Base-by-base conservation (phyloP, 2,888 invertebrate species). In the Cecidostiba fungosa region DNA sequence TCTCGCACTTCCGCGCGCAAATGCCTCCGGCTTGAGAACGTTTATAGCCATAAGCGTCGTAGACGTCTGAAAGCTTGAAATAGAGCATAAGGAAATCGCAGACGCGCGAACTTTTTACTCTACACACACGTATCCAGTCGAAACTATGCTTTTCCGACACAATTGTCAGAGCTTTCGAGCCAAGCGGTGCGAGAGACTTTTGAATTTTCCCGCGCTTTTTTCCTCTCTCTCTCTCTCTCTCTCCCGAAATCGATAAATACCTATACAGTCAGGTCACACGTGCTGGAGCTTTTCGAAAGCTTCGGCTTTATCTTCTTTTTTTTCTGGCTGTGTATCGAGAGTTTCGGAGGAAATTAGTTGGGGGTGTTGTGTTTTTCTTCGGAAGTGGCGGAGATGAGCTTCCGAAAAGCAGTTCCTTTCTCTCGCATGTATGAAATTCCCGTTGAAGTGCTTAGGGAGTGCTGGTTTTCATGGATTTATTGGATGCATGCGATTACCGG, bases 171-270 rank as follows among this genome's bases (percentile, higher is more conserved):
- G 72, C 72, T 72, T 72, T 72, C 72, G 43, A 39, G 39, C n/a
- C 72, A 72, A 72, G 12, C 39, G 70, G 39, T 39, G 36, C 70
- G 72, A 23, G 32, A 72, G 39, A n/a, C 39, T 72, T 72, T 72
- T 72, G 39, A 72, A 72, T 72, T 72, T n/a, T 36, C 72, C 23
- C 6, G 6, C 69, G 16, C 26, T 69, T 29, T 16, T 16, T 69
- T 66, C n/a, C n/a, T 16, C 19, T 16, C 19, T 39, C 32, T 32
- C 29, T 69, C 8, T 12, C 12, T 26, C 4, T 19, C 19, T 50
- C 16, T 50, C 4, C 4, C 6, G 54, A 23, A 23, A 59, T 59
- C 54, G 54, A 59, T 59, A 59, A 8, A n/a, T n/a, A n/a, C n/a
- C n/a, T n/a, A n/a, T 23, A 59, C 6, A 2, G 50, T 1, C 50